Base-by-base conservation (phyloP, 1,140 invertebrate genomes). In the Steinernema feltiae region DNA sequence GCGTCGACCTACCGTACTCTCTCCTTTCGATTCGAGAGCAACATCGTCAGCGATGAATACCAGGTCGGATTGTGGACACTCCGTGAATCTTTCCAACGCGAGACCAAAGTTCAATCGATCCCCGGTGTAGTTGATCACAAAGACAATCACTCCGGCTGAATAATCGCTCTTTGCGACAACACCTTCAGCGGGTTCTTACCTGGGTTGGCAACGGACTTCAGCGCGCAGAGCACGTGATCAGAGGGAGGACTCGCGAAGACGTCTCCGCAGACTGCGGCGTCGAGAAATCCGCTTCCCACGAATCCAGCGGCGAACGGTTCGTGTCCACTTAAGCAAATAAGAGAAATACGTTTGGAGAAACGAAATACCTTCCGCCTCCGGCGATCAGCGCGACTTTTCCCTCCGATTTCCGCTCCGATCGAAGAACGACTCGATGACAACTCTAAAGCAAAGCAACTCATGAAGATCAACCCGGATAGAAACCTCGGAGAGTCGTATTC, bases 71-170 rank as follows among this genome's bases (percentile, higher is more conserved):
- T 85, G 86, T n/a, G 30, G 53, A 48, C 69, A 87, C 86, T 92
- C 90, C 30, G 91, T 89, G 12, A 93, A 83, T 84, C 90, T 89
- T 76, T 90, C 90, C 12, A 92, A 89, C 89, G 91, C 83, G 78
- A 85, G 88, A 21, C 93, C 93, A 87, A 94, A 94, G 86, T 94
- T 94, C 1, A 95, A 87, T 80, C 92, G 87, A 83, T 94, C 93
- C 0, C 93, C 93, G 2, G 93, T 94, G 84, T 95, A 94, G 88
- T 94, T 95, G 12, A 91, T 91, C 3, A 93, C 89, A 21, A 93
- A 88, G 0, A 93, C 88, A 1, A 94, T 82, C 69, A 91, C 89
- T 30, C 92, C 93, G 77, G 88, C 91, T 92, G 70, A 46, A 41
- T 41, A 41, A 41, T 41, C 18, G n/a, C n/a, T n/a, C n/a, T n/a